These are phyloP conservation scores for Emys orbicularis DNA, from an alignment of 2,797 vertebrate species.

Conservation along the genomic window DNA sequence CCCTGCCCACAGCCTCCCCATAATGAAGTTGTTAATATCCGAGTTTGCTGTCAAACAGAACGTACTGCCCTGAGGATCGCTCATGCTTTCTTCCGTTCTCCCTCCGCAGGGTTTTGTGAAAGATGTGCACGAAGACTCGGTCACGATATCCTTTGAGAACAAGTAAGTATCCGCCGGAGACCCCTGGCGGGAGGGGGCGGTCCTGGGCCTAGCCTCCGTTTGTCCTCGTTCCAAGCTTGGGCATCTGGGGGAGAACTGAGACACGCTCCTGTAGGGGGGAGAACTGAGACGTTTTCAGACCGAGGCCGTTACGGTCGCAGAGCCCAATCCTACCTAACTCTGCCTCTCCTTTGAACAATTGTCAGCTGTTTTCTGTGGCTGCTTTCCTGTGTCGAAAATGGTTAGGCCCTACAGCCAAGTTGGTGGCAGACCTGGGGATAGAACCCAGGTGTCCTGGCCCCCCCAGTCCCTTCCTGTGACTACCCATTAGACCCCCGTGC, in stretches of 20 bases:
- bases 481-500: not conserved
- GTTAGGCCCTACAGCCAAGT: not conserved
- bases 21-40: not conserved
- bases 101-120: constrained; percentile 90
- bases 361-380: not conserved
- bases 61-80: not conserved
- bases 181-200: not conserved
- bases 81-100: not conserved
- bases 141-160: constrained; percentile 95
- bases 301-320: not conserved
- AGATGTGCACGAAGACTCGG: constrained; percentile 94
- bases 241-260: not conserved
- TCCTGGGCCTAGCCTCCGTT: too few relatives aligned
- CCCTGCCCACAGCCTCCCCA: not conserved
- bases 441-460: too few relatives aligned
- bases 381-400: too few relatives aligned
- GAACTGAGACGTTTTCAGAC: not conserved
- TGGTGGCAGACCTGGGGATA: not conserved
- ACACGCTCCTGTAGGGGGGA: not conserved
- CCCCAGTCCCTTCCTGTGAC: not conserved
- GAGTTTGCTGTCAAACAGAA: not conserved
- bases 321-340: too few relatives aligned
- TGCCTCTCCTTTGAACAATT: not conserved
- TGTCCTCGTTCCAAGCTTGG: not conserved
- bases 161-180: constrained; percentile 85